phyloP scores from a whole-genome alignment of 37 sponge, comb jelly and placozoan species.

The Cliona cf. orientalis region DNA sequence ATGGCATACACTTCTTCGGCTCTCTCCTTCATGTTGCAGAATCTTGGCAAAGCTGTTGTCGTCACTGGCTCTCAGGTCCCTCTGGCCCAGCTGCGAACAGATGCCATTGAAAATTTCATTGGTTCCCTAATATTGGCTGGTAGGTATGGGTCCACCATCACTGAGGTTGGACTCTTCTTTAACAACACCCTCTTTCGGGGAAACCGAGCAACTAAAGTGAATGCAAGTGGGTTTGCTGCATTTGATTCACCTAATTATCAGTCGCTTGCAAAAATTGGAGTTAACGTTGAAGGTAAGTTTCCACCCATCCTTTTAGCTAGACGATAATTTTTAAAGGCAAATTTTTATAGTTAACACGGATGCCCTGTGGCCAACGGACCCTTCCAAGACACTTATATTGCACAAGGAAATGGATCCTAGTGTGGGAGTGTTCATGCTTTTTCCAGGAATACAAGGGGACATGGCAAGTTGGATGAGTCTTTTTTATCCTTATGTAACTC shows the following conservation, averaged over 20 bases:
- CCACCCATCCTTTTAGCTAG: not conserved
- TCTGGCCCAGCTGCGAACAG: conserved; percentile 75
- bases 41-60: conserved; percentile 94
- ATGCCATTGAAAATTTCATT: conserved; percentile 86
- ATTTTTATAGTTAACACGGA: too few relatives aligned
- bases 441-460: too few relatives aligned
- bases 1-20: conserved; percentile 98
- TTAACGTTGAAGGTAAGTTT: conserved; percentile 59
- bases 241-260: conserved; percentile 90
- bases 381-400: too few relatives aligned
- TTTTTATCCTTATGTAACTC: too few relatives aligned
- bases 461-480: too few relatives aligned
- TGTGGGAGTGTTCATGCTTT: too few relatives aligned
- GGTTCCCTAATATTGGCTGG: conserved; percentile 89
- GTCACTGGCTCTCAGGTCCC: conserved; percentile 93
- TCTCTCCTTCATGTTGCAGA: conserved; percentile 95
- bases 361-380: too few relatives aligned
- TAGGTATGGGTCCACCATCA: conserved; percentile 41
- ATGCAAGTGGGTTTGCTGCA: conserved; percentile 69
- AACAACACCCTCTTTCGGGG: conserved; percentile 89
- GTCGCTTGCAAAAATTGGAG: conserved; percentile 86
- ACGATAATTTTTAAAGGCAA: not conserved
- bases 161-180: conserved; percentile 87
- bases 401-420: too few relatives aligned
- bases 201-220: conserved; percentile 85